Evolutionary conservation across 92 coral and sea anemone genomes (phyloP).

Genomic region (Phenganax subtilis): DNA sequence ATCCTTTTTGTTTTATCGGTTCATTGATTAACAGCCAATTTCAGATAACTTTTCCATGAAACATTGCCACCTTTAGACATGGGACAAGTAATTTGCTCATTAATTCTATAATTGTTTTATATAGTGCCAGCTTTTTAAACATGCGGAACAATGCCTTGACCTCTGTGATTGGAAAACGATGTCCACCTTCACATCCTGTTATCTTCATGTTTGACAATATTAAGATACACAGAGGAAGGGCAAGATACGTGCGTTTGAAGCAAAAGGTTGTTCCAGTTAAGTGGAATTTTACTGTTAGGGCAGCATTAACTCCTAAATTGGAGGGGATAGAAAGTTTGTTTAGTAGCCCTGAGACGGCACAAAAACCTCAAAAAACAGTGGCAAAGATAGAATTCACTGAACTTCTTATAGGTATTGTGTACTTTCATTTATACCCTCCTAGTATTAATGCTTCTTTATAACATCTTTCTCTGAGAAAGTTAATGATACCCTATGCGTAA

Average conservation of each 20-base stretch:
- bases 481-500: background rate
- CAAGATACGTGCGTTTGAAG: constrained; percentile 6
- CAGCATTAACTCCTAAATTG: constrained; percentile 21
- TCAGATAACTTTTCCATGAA: too few relatives aligned
- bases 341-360: constrained; percentile 14
- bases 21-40: too few relatives aligned
- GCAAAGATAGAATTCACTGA: too few relatives aligned
- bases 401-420: too few relatives aligned
- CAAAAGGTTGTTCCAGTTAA: constrained; percentile 14
- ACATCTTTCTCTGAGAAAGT: background rate
- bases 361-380: constrained; percentile 15
- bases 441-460: too few relatives aligned
- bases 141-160: background rate
- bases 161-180: constrained; percentile 22
- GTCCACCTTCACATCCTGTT: constrained; percentile 26
- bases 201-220: constrained; percentile 38
- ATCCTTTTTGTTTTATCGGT: too few relatives aligned
- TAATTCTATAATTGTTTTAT: background rate
- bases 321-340: constrained; percentile 11
- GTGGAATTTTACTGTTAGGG: constrained; percentile 26
- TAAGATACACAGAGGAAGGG: constrained; percentile 34
- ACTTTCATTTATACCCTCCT: too few relatives aligned
- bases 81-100: background rate
- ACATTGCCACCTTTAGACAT: too few relatives aligned
- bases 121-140: constrained; percentile 2